Evolutionary conservation across 2,888 invertebrate genomes (phyloP), one percentile per base, ranked within the genome.

Genomic region (Eumerus sabulonum): DNA sequence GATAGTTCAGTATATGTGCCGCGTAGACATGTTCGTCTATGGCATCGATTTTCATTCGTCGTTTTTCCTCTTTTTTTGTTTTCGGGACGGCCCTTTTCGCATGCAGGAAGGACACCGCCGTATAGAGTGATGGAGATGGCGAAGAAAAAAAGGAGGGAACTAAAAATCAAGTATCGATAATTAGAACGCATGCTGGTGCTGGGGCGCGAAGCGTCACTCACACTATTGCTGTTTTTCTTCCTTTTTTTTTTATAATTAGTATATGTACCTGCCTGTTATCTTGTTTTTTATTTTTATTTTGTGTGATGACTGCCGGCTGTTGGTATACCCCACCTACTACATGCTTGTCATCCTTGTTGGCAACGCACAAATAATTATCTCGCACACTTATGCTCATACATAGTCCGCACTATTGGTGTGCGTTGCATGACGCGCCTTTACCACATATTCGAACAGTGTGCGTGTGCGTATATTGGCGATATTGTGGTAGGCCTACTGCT

Each of bases 331-430:
- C 62, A 66, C 59, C 64, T 72, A 48, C 47, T 54, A 16, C 12
- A 9, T 27, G 42, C 19, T 18, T 63, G 67, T 68, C 63, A 40
- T 73, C 48, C 63, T 77, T 62, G 72, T 67, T 72, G 62, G 66
- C 57, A 60, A 79, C 79, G 79, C 74, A 79, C 79, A 79, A 68
- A 64, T 73, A 74, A 79, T 73, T 79, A 77, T 77, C 60, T 63
- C 54, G 42, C 67, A 50, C 45, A 64, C 35, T 53, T 12, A 40
- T 36, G 40, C 19, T 11, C 40, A 50, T 27, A 27, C 27, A 27
- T 27, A 27, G 27, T 27, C 27, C 27, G 27, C 2, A 27, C 27
- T 27, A 27, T 27, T 7, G 3, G 27, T 27, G 27, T 27, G 27
- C 27, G 27, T 27, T 27, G 27, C 27, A 27, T 4, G n/a, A n/a